These are phyloP conservation scores for Pseudochromis fuscus DNA, from an alignment of 2,797 vertebrate genomes.

Conservation along the genomic window DNA sequence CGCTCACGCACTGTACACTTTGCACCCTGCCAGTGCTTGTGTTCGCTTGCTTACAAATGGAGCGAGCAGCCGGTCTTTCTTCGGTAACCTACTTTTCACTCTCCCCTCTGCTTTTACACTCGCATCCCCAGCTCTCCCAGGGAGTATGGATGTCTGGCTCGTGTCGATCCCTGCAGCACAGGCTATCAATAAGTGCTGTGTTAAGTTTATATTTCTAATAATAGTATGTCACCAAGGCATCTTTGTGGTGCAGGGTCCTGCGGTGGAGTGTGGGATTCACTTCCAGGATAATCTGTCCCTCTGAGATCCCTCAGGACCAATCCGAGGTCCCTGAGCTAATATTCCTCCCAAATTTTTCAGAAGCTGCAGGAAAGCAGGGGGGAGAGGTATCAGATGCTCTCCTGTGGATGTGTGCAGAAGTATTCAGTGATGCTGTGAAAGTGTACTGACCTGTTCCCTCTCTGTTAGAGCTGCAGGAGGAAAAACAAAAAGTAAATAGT, in stretches of 20 bases:
- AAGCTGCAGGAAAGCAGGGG: conserved; percentile 39
- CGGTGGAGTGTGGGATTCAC: conserved; percentile 65
- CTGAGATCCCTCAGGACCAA: conserved; percentile 63
- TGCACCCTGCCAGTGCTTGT: conserved; percentile 53
- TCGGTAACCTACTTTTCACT: conserved; percentile 77
- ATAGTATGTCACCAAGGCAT: conserved; percentile 54
- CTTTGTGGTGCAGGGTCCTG: conserved; percentile 50
- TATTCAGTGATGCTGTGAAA: conserved; percentile 14
- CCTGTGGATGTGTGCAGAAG: conserved; percentile 15
- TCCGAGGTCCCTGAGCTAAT: conserved; percentile 70
- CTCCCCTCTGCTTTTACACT: conserved; percentile 31
- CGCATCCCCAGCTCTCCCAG: conserved; percentile 39
- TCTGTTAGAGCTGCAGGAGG: conserved; percentile 25
- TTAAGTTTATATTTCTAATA: conserved; percentile 69
- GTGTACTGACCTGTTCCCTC: conserved; percentile 44
- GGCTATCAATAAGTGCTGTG: conserved; percentile 62
- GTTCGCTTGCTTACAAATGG: conserved; percentile 62
- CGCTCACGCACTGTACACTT: conserved; percentile 43
- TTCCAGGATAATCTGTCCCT: conserved; percentile 71
- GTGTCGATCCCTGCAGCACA: conserved; percentile 52
- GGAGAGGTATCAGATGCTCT: conserved; percentile 63
- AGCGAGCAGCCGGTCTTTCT: conserved; percentile 65
- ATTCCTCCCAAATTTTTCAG: conserved; percentile 64
- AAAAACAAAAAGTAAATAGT: conserved; percentile 8
- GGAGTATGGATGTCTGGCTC: conserved; percentile 67